Percentiles rank a stretch among this genome's conserved stretches.
phyloP scores from a whole-genome alignment of 2,888 invertebrate genomes.

The Leptopilina myrica region DNA sequence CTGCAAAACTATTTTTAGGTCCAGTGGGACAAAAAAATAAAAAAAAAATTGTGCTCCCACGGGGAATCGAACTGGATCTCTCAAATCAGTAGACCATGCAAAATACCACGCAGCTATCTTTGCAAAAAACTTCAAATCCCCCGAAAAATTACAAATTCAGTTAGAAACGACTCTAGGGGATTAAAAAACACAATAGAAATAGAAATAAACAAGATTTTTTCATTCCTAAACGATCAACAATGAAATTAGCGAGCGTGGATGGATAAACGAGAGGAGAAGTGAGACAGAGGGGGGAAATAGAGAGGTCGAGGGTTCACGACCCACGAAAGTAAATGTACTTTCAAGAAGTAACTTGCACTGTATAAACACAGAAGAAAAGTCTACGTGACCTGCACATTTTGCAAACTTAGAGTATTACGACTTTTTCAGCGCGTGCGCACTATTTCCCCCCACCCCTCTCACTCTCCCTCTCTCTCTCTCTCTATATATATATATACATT shows the following conservation, averaged over 20 bases:
- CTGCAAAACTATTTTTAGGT: too few species aligned
- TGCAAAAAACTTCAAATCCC: too few species aligned
- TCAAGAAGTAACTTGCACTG: slow-evolving; percentile 31
- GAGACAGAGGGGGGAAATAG: background rate
- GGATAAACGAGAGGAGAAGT: too few species aligned
- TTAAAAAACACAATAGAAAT: background rate
- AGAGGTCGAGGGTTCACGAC: background rate
- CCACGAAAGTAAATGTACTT: slow-evolving; percentile 30
- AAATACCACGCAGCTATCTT: too few species aligned
- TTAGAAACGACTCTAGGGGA: too few species aligned
- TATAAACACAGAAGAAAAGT: slow-evolving; percentile 33
- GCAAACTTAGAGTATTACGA: slow-evolving; percentile 40
- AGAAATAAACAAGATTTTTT: slow-evolving; percentile 49
- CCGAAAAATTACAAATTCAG: too few species aligned
- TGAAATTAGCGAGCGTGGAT: background rate
- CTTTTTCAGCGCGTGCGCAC: background rate
- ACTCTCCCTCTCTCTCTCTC: slow-evolving; percentile 1
- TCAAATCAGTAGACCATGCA: too few species aligned
- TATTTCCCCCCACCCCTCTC: background rate
- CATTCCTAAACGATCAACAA: background rate
- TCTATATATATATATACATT: too few species aligned
- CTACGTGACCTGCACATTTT: slow-evolving; percentile 32
- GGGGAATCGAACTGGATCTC: too few species aligned
- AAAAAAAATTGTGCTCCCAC: too few species aligned
- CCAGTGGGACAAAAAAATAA: too few species aligned